Conservation (phyloP, 2,888 invertebrate genomes). For the Ophion costatus region DNA sequence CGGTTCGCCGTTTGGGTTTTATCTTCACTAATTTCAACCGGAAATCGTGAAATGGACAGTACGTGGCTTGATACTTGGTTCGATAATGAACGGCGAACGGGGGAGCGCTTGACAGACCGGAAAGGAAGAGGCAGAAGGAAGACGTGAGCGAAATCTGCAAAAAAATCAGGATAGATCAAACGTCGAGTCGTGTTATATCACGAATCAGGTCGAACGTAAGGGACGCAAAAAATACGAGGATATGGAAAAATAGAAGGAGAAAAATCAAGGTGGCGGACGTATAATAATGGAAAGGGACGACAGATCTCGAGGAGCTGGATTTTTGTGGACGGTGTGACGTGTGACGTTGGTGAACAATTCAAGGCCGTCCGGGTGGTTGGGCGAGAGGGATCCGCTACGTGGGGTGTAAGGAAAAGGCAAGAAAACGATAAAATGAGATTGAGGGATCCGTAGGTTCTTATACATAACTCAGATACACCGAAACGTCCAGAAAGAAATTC, state of each 20-base stretch:
- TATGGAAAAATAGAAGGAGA: conserved; percentile 68
- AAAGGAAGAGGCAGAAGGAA: neutral
- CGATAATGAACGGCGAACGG: neutral
- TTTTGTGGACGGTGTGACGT: conserved; percentile 37
- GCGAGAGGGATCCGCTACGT: conserved; percentile 32
- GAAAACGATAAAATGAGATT: conserved; percentile 29
- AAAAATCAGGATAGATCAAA: neutral
- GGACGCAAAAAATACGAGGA: conserved; percentile 15
- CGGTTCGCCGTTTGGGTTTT: neutral
- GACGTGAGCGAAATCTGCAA: conserved; percentile 8
- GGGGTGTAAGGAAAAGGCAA: conserved; percentile 23
- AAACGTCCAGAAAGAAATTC: neutral
- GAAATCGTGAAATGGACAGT: neutral
- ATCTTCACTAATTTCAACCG: neutral
- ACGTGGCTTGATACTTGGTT: neutral
- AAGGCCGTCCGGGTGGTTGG: conserved; percentile 56
- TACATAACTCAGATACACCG: neutral
- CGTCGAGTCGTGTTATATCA: conserved; percentile 50
- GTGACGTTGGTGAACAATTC: conserved; percentile 62
- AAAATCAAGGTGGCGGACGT: conserved; percentile 7
- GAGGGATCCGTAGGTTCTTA: conserved; percentile 15
- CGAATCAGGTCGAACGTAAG: conserved; percentile 8
- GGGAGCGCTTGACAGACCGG: neutral
- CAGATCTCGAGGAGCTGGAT: conserved; percentile 39
- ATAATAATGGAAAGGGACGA: neutral